Evolutionary conservation across 2,888 invertebrate genomes (phyloP), one percentile per base, ranked within the genome.

Genomic region (Eudasyphora cyanicolor): DNA sequence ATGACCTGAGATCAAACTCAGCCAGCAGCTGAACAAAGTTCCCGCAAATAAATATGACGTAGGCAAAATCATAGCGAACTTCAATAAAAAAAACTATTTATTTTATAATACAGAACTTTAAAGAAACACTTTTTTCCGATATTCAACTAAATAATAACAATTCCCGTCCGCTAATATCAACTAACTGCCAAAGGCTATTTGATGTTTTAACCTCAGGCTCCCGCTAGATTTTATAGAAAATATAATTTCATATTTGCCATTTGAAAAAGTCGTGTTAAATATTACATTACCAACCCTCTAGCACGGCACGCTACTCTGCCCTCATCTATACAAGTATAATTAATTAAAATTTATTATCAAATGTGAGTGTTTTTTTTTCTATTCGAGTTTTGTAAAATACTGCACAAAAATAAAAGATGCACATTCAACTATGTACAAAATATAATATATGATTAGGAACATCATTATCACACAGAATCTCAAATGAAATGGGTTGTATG

Each of bases 391-490:
- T 64, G 35, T 64, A 35, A 64, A 38, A 64, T 38, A 19, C 19
- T 35, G 19, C 19, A 7, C 35, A 64, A 64, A 64, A 38, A 35
- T 19, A 19, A 51, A 51, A 19, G 24, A 51, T 51, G 17, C 14
- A 67, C 29, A 27, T 17, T 62, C 17, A 17, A 24, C 6, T 27
- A 62, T 62, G 38, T 27, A 19, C 42, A 21, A n/a, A 0, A 60
- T 32, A 32, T 32, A 32, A 32, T 32, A 45, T n/a, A 45, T n/a
- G 14, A 10, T 38, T 32, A 32, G n/a, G 45, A n/a, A 45, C 45
- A 45, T 64, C 64, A 67, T 67, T 67, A 67, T 67, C 67, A 67
- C 67, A 67, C 8, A 38, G 38, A 67, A 60, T 67, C 67, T 35
- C 21, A 42, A 24, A 14, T 19, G 3, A 19, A 7, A 3, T 14